Evolutionary conservation across 2,113 vertebrate species (phyloP).

Genomic region (Syngnathus floridae): DNA sequence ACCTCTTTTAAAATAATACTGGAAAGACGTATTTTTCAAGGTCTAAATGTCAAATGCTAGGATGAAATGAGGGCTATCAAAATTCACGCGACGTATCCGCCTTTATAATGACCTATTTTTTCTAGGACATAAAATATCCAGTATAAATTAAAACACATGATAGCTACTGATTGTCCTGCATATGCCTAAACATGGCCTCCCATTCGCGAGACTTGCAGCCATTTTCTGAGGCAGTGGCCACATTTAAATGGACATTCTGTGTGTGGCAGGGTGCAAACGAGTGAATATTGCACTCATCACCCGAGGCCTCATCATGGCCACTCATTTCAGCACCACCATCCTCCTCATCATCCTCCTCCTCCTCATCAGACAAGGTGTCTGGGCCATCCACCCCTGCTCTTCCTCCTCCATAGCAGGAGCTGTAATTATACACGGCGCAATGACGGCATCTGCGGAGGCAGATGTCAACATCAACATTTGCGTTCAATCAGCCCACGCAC

Average conservation of each 20-base stretch:
- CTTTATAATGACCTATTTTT: neutral
- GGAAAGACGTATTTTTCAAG: no score
- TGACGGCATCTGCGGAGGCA: constrained; percentile 57
- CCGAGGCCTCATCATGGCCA: constrained; percentile 33
- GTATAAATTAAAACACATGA: neutral
- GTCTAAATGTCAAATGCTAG: no score
- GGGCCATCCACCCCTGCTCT: constrained; percentile 43
- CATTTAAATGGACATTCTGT: neutral
- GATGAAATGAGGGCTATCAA: no score
- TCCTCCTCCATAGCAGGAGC: constrained; percentile 29
- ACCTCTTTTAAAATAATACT: no score
- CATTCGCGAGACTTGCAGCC: no score
- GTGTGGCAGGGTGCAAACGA: constrained; percentile 38
- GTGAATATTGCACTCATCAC: constrained; percentile 26
- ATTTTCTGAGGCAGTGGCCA: neutral
- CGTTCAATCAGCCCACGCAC: constrained; percentile 52
- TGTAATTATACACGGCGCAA: constrained; percentile 57
- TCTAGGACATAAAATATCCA: neutral
- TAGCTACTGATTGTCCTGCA: neutral
- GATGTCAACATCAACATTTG: constrained; percentile 61
- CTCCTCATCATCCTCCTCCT: neutral
- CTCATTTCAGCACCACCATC: constrained; percentile 9
- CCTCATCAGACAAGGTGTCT: constrained; percentile 51
- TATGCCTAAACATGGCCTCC: neutral
- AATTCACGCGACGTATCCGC: neutral